Evolutionary conservation across 2,113 vertebrate species (phyloP).

Genomic region (Megaptera novaeangliae): DNA sequence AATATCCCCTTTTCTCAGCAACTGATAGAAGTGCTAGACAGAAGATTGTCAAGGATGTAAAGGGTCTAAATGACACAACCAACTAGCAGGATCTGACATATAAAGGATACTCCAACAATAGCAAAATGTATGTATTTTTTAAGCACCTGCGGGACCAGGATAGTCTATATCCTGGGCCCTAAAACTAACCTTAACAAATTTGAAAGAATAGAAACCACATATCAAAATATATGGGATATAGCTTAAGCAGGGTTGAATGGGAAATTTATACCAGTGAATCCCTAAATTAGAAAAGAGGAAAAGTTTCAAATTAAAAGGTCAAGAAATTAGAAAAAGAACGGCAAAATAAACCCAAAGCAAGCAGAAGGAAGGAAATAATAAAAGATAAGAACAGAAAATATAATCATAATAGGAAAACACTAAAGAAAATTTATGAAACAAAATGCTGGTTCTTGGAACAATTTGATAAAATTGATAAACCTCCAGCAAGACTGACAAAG

Average conservation of each 20-base stretch:
- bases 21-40: neutral
- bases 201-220: neutral
- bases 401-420: neutral
- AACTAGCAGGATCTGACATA: neutral
- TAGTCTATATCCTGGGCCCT: neutral
- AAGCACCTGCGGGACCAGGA: neutral
- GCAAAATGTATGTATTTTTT: neutral
- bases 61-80: neutral
- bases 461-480: neutral
- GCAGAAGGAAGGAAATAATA: neutral
- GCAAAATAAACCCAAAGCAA: neutral
- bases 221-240: neutral
- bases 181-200: neutral
- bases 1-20: neutral
- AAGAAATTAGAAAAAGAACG: neutral
- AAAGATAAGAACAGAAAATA: neutral
- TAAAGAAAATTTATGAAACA: neutral
- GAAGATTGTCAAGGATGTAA: neutral
- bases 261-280: neutral
- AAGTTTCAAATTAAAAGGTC: neutral
- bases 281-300: neutral
- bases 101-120: neutral
- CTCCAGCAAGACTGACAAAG: neutral
- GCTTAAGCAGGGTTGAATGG: neutral
- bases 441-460: neutral